These are phyloP conservation scores for Anguilla pacifica DNA, from an alignment of 2,797 vertebrate genomes.

Conservation along the genomic window DNA sequence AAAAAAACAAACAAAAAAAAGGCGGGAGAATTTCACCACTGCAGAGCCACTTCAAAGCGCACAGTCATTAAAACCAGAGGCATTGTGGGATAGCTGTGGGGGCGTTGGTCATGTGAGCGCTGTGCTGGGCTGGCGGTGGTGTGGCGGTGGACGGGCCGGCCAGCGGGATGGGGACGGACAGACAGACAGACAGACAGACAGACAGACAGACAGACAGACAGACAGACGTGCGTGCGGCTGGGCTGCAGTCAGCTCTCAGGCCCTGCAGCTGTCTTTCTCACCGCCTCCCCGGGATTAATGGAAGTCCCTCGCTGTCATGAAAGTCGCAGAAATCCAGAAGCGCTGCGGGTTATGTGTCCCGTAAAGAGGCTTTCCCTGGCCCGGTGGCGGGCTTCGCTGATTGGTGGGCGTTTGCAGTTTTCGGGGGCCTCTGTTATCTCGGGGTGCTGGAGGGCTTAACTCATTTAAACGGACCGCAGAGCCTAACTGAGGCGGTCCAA, in stretches of 20 bases:
- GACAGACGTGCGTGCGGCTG: not conserved
- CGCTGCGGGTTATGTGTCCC: not conserved
- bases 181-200: no score
- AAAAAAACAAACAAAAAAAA: not conserved
- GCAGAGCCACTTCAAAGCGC: not conserved
- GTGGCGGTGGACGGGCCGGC: no score
- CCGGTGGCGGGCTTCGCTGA: not conserved
- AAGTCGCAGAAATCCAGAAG: not conserved
- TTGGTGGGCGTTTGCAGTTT: not conserved
- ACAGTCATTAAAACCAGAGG: not conserved
- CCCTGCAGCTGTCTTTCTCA: not conserved
- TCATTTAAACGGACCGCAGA: not conserved
- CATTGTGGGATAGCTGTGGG: no score
- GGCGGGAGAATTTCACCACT: not conserved
- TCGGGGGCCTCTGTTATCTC: not conserved
- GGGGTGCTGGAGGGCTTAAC: not conserved
- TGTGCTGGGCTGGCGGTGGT: not conserved
- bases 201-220: no score
- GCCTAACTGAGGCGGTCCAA: not conserved
- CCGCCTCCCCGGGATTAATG: conserved; percentile 8
- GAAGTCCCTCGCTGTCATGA: not conserved
- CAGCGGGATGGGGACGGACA: not conserved
- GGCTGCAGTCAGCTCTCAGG: not conserved
- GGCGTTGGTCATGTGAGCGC: not conserved
- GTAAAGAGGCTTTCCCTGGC: not conserved